Evolutionary conservation across 2,113 vertebrate species (phyloP).

Genomic region (Pituophis catenifer): DNA sequence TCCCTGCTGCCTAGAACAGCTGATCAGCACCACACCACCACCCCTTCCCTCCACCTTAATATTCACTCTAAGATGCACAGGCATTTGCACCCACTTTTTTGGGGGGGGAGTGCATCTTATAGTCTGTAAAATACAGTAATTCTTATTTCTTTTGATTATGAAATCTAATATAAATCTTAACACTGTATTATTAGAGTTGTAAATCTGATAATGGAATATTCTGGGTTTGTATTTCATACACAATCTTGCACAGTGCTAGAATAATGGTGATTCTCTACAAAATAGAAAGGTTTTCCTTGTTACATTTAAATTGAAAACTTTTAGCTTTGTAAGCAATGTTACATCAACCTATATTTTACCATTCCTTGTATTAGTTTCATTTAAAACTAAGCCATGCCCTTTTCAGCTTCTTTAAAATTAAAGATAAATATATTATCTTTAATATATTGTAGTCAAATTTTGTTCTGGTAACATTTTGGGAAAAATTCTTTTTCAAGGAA

Average conservation of each 20-base stretch:
- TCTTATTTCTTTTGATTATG: background rate
- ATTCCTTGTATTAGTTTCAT: background rate
- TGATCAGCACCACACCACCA: no score
- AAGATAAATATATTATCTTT: background rate
- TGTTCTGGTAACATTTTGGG: background rate
- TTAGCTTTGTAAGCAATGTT: background rate
- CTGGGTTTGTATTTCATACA: background rate
- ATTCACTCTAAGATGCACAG: no score
- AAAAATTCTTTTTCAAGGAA: conserved; percentile 65
- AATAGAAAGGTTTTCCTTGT: background rate
- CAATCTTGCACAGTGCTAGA: no score
- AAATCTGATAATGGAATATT: background rate
- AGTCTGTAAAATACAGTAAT: background rate
- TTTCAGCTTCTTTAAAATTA: background rate
- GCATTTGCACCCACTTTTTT: no score
- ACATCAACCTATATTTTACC: background rate
- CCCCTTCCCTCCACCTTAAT: no score
- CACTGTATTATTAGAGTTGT: background rate
- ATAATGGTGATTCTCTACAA: background rate
- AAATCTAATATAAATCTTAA: background rate
- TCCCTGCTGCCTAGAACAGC: no score
- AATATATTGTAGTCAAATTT: background rate
- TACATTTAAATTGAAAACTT: background rate
- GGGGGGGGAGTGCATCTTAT: no score
- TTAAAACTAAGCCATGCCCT: background rate